Percentiles rank a stretch among this genome's conserved stretches.
These are phyloP conservation scores for Galeopterus variegatus DNA, from an alignment of 2,113 vertebrate genomes.

Conservation along the genomic window DNA sequence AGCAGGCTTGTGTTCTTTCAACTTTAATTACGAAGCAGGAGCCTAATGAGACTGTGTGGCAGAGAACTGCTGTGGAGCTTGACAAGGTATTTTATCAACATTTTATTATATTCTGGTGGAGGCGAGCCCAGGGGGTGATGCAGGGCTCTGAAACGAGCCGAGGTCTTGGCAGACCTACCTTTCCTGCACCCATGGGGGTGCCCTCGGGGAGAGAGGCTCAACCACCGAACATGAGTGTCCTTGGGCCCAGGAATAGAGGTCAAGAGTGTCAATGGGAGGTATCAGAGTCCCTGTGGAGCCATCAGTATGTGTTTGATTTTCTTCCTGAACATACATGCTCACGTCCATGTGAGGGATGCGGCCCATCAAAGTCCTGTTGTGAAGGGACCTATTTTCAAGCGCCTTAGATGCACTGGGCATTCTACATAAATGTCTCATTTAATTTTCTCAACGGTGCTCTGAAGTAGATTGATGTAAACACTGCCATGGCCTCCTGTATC, in stretches of 20 bases:
- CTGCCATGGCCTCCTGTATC: not conserved
- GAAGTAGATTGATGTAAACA: not conserved
- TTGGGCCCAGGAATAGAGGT: not conserved
- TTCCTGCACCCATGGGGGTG: slow-evolving; percentile 17
- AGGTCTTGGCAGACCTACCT: slow-evolving; percentile 47
- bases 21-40: slow-evolving; percentile 77
- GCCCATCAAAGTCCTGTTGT: not conserved
- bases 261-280: slow-evolving; percentile 54
- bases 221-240: slow-evolving; percentile 7
- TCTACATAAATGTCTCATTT: not conserved
- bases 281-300: slow-evolving; percentile 11
- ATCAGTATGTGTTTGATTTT: not conserved
- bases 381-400: not conserved
- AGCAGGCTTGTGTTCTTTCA: slow-evolving; percentile 74
- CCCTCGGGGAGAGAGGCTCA: not conserved
- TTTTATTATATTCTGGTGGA: slow-evolving; percentile 66
- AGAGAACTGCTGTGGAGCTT: slow-evolving; percentile 69
- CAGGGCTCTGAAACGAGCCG: not conserved
- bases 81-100: slow-evolving; percentile 70
- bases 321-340: not conserved
- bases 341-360: fast-evolving
- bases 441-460: fast-evolving
- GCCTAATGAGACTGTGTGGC: slow-evolving; percentile 61
- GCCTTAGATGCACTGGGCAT: not conserved
- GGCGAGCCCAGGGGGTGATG: slow-evolving; percentile 30